A percentile compares a stretch with the other conserved stretches of the same genome.
Evolutionary conservation across 2,113 vertebrate species (phyloP).

Genomic region (Pluvianellus socialis): DNA sequence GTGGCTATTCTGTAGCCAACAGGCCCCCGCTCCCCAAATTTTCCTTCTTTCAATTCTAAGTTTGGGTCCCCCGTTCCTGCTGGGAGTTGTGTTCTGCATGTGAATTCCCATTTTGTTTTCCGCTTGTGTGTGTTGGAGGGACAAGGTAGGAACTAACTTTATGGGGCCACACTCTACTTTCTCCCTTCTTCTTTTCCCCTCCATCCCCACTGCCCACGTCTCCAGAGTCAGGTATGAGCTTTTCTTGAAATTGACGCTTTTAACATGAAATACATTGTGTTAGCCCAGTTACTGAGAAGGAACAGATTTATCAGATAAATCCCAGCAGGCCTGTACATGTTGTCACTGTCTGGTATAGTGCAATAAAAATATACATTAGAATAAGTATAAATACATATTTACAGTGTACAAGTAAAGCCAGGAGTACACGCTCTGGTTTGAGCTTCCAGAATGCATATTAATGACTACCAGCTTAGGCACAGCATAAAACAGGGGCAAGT

Average conservation of each 20-base stretch:
- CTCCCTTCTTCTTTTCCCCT: not conserved
- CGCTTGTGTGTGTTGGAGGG: not conserved
- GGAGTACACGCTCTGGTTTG: conserved; percentile 9
- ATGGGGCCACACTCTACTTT: not conserved
- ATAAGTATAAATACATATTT: conserved; percentile 60
- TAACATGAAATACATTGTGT: not conserved
- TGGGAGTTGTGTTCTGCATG: not conserved
- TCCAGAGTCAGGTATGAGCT: not conserved
- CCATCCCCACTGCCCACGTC: not conserved
- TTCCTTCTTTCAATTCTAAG: not conserved
- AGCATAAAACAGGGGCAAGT: not conserved
- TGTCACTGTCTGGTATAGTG: conserved; percentile 29
- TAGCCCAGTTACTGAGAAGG: not conserved
- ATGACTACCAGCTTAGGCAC: not conserved
- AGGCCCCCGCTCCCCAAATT: not conserved
- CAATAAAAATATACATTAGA: conserved; percentile 53
- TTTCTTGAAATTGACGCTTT: not conserved
- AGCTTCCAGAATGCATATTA: not conserved
- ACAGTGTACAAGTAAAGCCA: conserved; percentile 43
- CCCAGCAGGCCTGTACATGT: conserved; percentile 11
- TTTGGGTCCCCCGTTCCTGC: not conserved
- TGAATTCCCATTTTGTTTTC: not conserved
- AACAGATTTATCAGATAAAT: conserved; percentile 44
- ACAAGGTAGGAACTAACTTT: not conserved
- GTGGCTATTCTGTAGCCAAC: not conserved